These are phyloP conservation scores for Larimichthys crocea DNA, from an alignment of 2,113 vertebrate genomes.

Conservation along the genomic window DNA sequence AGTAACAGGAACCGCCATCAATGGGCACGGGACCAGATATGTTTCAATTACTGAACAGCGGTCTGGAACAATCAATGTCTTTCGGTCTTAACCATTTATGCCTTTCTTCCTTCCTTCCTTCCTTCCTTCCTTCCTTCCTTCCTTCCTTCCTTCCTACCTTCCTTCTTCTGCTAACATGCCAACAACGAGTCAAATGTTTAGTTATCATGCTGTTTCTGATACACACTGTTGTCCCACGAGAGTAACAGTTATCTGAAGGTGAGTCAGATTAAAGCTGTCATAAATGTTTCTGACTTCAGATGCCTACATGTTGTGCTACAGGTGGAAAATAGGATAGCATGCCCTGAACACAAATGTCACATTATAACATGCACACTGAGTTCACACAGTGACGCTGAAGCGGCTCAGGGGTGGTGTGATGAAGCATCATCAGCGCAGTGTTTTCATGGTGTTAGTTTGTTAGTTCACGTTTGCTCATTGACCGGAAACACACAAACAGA, in stretches of 20 bases:
- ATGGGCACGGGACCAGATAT: background rate
- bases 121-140: too few species aligned
- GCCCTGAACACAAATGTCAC: slow-evolving; percentile 5
- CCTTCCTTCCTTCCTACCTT: background rate
- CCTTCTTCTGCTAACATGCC: background rate
- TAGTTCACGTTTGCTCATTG: slow-evolving; percentile 23
- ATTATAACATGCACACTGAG: slow-evolving; percentile 43
- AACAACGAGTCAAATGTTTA: background rate
- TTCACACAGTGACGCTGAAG: slow-evolving; percentile 42
- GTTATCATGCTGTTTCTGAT: background rate
- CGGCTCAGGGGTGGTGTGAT: slow-evolving; percentile 46
- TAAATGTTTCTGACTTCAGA: slow-evolving; percentile 5
- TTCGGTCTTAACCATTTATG: background rate
- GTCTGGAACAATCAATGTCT: background rate
- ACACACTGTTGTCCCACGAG: background rate
- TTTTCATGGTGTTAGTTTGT: slow-evolving; percentile 5
- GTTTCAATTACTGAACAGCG: background rate
- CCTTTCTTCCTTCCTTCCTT: too few species aligned
- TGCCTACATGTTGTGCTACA: slow-evolving; percentile 3
- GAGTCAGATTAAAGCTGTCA: background rate
- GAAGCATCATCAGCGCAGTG: slow-evolving; percentile 28
- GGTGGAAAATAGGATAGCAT: background rate
- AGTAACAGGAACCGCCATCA: background rate
- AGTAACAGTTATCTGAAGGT: background rate
- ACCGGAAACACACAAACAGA: background rate